A percentile compares a stretch with the other conserved stretches of the same genome.
phyloP scores from a whole-genome alignment of 2,888 invertebrate genomes.

The Dicyrtoma fusca region DNA sequence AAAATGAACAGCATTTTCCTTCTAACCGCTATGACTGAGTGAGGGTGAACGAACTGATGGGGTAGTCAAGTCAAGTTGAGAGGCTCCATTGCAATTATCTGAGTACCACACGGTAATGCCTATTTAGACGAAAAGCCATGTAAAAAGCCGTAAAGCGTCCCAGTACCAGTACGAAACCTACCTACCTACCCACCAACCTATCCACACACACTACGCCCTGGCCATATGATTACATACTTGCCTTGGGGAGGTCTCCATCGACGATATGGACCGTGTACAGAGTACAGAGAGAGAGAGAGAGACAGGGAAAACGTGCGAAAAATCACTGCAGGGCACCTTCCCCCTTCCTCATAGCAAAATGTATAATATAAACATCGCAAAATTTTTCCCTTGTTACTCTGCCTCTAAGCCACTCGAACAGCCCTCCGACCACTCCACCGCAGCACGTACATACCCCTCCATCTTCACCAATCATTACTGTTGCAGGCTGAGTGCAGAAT shows the following conservation, averaged over 20 bases:
- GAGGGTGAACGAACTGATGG: constrained; percentile 43
- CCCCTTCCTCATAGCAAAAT: background rate
- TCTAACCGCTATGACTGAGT: constrained; percentile 41
- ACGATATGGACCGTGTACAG: constrained; percentile 6
- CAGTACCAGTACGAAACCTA: no score
- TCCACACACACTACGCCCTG: constrained; percentile 6
- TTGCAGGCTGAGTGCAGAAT: no score
- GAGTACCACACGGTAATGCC: background rate
- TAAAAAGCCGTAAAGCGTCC: no score
- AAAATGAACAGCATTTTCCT: constrained; percentile 28
- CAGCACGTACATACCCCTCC: background rate
- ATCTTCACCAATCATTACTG: background rate
- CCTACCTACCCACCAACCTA: background rate
- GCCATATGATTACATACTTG: background rate
- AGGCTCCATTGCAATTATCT: constrained; percentile 1
- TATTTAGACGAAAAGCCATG: no score
- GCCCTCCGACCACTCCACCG: background rate
- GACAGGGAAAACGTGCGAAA: constrained; percentile 41
- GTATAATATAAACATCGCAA: no score
- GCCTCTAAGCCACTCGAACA: background rate
- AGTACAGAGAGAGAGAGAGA: constrained; percentile 7
- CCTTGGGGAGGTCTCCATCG: background rate
- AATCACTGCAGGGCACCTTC: constrained; percentile 36
- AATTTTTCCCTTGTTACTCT: constrained; percentile 7
- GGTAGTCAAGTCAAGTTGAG: constrained; percentile 21